Evolutionary conservation across 1,140 invertebrate genomes (phyloP).

Genomic region (Drosophila kikkawai): DNA sequence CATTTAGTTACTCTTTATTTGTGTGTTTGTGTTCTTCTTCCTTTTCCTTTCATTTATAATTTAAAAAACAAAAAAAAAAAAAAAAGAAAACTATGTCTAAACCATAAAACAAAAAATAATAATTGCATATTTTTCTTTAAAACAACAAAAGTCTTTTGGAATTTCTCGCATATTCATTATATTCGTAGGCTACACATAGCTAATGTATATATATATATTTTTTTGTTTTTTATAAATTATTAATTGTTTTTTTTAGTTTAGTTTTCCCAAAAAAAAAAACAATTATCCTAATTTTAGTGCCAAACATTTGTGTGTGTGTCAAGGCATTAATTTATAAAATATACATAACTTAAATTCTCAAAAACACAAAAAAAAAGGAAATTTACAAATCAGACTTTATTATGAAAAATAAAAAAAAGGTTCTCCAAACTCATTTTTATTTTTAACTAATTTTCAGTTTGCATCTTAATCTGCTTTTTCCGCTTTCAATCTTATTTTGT

Average conservation of each 20-base stretch:
- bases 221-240: constrained; percentile 27
- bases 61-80: constrained; percentile 15
- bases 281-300: constrained; percentile 15
- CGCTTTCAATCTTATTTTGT: constrained; percentile 14
- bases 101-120: constrained; percentile 58
- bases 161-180: constrained; percentile 74
- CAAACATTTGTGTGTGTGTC: constrained; percentile 12
- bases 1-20: constrained; percentile 54
- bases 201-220: constrained; percentile 19
- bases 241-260: constrained; percentile 28
- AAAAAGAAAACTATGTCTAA: constrained; percentile 19
- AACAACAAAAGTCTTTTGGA: constrained; percentile 72
- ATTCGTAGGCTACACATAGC: constrained; percentile 60
- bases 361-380: constrained; percentile 25
- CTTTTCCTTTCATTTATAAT: constrained; percentile 22
- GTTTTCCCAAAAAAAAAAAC: constrained; percentile 29
- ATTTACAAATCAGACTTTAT: constrained; percentile 60
- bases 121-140: constrained; percentile 48
- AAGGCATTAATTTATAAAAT: constrained; percentile 17
- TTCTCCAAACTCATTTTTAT: constrained; percentile 13
- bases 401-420: constrained; percentile 15
- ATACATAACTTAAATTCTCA: constrained; percentile 29
- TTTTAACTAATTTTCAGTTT: constrained; percentile 3
- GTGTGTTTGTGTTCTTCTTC: constrained; percentile 19
- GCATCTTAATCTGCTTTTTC: neutral